These are phyloP conservation scores for Actinia equina DNA, from an alignment of 64 coral and sea anemone species.

Conservation along the genomic window DNA sequence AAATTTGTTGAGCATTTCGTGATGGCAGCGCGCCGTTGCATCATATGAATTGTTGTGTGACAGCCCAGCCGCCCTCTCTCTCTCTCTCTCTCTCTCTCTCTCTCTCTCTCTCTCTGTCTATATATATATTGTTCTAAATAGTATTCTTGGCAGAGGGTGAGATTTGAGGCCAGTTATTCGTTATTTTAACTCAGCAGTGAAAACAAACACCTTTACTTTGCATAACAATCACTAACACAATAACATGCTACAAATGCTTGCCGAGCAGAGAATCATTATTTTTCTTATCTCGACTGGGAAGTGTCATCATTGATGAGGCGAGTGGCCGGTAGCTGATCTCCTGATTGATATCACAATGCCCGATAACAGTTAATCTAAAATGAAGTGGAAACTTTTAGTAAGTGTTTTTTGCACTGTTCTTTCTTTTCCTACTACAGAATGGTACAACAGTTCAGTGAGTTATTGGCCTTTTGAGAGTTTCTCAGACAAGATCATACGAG, in stretches of 20 bases:
- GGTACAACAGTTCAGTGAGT: conserved; percentile 61
- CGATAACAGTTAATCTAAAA: conserved; percentile 8
- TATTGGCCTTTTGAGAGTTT: conserved; percentile 85
- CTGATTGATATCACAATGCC: background rate
- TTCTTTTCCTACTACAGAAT: conserved; percentile 65
- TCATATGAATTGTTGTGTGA: background rate
- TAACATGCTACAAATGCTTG: background rate
- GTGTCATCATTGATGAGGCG: background rate
- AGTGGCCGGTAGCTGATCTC: background rate
- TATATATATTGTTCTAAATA: background rate
- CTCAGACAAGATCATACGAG: conserved; percentile 11
- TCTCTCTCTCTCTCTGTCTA: no score
- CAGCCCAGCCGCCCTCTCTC: background rate
- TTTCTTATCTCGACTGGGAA: background rate
- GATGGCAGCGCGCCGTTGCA: background rate
- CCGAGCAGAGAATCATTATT: background rate
- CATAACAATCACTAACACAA: background rate
- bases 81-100: no score
- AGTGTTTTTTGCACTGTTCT: conserved; percentile 34
- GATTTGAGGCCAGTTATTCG: background rate
- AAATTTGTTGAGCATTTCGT: background rate
- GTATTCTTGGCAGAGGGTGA: background rate
- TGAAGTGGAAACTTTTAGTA: conserved; percentile 24
- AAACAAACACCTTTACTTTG: background rate
- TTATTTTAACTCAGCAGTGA: background rate